Evolutionary conservation across 2,888 invertebrate species (phyloP).

Genomic region (Portevinia maculata): DNA sequence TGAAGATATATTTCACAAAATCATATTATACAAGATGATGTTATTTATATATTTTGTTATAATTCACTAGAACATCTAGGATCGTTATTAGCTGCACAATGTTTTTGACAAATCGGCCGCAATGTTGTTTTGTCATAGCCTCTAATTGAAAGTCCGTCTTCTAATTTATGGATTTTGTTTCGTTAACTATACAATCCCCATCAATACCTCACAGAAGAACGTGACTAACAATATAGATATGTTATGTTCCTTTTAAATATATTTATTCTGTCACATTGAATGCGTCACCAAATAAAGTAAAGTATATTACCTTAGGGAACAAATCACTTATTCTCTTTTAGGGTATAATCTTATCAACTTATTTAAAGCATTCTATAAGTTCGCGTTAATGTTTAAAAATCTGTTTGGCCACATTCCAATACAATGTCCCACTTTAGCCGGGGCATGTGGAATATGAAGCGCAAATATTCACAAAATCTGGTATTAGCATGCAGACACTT

Average conservation of each 20-base stretch:
- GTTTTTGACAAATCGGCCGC: too few relatives aligned
- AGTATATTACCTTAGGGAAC: background rate
- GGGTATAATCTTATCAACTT: constrained; percentile 36
- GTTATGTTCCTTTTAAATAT: background rate
- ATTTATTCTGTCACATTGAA: constrained; percentile 15
- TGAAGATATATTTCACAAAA: background rate
- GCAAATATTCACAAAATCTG: constrained; percentile 30
- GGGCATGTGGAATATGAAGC: constrained; percentile 46
- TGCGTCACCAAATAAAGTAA: constrained; percentile 63
- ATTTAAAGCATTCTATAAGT: constrained; percentile 57
- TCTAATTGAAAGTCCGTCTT: background rate
- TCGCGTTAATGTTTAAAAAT: constrained; percentile 58
- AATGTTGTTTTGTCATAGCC: too few relatives aligned
- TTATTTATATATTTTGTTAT: background rate
- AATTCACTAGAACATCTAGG: background rate
- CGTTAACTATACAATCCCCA: background rate
- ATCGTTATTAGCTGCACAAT: too few relatives aligned
- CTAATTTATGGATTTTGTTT: background rate
- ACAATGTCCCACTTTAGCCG: constrained; percentile 62
- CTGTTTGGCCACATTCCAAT: constrained; percentile 67
- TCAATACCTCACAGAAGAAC: background rate
- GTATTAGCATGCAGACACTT: constrained; percentile 51
- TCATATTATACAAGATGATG: background rate
- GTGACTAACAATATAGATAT: background rate
- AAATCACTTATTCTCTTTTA: constrained; percentile 35